A percentile compares a stretch with the other conserved stretches of the same genome.
phyloP scores from a whole-genome alignment of 2,113 vertebrate species.

The Scolopax mira region DNA sequence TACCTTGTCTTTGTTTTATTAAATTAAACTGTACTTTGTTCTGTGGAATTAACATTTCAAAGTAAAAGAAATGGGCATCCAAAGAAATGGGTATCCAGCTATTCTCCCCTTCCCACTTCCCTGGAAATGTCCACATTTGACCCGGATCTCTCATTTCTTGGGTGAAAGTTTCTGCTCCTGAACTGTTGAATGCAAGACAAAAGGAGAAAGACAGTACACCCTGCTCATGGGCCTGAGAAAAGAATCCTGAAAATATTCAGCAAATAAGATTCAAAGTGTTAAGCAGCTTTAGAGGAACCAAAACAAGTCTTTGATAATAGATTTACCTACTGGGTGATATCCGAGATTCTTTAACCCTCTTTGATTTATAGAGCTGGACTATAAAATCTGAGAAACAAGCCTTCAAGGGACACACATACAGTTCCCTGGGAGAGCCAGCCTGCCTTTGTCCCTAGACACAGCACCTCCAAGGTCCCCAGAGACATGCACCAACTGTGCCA shows the following conservation, averaged over 20 bases:
- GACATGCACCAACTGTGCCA: fast-evolving
- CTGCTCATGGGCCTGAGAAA: background rate
- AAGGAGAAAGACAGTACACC: background rate
- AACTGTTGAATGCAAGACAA: background rate
- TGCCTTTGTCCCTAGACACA: background rate
- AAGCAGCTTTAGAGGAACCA: background rate
- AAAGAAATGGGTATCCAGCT: background rate
- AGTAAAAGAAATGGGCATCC: background rate
- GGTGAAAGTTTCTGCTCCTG: background rate
- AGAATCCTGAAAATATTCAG: background rate
- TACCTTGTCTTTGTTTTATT: background rate
- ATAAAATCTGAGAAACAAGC: background rate
- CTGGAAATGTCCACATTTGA: background rate
- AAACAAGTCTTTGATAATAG: background rate
- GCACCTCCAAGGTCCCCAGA: background rate
- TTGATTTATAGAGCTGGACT: background rate
- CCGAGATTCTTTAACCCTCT: background rate
- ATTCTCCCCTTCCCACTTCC: background rate
- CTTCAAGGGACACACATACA: background rate
- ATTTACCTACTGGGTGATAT: background rate
- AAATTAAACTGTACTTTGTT: background rate
- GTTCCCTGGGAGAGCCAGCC: background rate
- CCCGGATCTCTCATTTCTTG: background rate
- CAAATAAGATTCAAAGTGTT: background rate
- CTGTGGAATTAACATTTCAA: background rate